phyloP scores from a whole-genome alignment of 2,113 vertebrate species.

The Hippocampus abdominalis region DNA sequence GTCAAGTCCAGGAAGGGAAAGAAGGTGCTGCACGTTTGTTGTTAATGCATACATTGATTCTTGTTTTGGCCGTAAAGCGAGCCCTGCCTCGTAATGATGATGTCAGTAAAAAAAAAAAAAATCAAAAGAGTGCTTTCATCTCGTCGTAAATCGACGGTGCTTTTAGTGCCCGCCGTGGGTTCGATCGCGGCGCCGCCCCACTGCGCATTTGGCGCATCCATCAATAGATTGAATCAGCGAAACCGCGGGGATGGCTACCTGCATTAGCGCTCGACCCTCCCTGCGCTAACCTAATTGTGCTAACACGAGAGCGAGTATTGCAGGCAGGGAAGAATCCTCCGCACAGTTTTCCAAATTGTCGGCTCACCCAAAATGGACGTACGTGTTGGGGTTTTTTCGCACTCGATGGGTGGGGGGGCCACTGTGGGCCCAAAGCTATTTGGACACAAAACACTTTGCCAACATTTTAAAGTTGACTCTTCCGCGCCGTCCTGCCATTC shows the following conservation, averaged over 20 bases:
- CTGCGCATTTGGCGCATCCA: background rate
- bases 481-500: background rate
- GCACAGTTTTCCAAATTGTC: background rate
- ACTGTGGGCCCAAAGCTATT: background rate
- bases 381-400: too few species aligned
- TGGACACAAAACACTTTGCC: background rate
- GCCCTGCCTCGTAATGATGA: background rate
- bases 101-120: background rate
- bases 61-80: background rate
- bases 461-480: background rate
- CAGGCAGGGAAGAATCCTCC: background rate
- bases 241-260: slow-evolving; percentile 38
- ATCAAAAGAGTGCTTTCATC: background rate
- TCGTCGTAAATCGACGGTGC: background rate
- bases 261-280: slow-evolving; percentile 42
- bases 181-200: background rate
- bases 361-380: too few species aligned
- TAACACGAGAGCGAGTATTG: background rate
- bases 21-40: background rate
- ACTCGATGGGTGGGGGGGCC: background rate
- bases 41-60: background rate
- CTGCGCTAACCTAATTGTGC: slow-evolving; percentile 22
- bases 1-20: background rate
- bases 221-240: slow-evolving; percentile 24
- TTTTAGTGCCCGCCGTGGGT: background rate